phyloP scores from a whole-genome alignment of 2,888 invertebrate genomes.

The Agrochola lota region DNA sequence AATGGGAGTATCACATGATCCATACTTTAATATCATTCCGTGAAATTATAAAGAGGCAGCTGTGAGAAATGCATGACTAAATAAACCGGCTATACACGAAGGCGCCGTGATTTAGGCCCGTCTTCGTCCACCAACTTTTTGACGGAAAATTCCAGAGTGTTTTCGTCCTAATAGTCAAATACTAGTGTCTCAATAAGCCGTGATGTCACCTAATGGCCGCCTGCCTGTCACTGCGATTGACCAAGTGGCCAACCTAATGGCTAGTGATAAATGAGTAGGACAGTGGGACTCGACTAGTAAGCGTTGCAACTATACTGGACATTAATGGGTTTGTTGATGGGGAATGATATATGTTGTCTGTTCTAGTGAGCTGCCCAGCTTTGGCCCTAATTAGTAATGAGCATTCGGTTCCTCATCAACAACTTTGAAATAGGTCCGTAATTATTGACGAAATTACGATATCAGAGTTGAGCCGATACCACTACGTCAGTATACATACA shows the following conservation, averaged over 20 bases:
- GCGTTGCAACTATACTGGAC: slow-evolving; percentile 14
- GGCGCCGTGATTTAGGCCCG: background rate
- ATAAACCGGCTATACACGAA: slow-evolving; percentile 39
- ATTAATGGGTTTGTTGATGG: slow-evolving; percentile 32
- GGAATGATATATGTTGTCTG: slow-evolving; percentile 20
- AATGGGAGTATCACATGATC: slow-evolving; percentile 27
- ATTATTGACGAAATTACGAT: background rate
- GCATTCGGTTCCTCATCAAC: background rate
- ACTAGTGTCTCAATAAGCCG: slow-evolving; percentile 34
- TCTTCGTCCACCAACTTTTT: background rate
- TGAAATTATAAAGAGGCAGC: slow-evolving; percentile 52
- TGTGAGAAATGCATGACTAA: slow-evolving; percentile 60
- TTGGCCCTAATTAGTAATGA: background rate
- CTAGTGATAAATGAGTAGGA: slow-evolving; percentile 36
- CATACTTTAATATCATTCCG: slow-evolving; percentile 39
- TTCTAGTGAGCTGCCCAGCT: slow-evolving; percentile 7
- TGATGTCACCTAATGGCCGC: slow-evolving; percentile 63
- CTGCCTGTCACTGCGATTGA: slow-evolving; percentile 36
- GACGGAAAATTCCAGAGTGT: slow-evolving; percentile 14
- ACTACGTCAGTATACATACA: background rate
- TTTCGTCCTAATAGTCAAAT: slow-evolving; percentile 15
- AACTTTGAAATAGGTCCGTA: background rate
- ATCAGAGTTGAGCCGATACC: background rate
- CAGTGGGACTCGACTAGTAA: slow-evolving; percentile 18
- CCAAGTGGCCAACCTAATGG: slow-evolving; percentile 46